Conservation (phyloP, 2,888 invertebrate genomes). For the Dyspetes luteomarginatus region DNA sequence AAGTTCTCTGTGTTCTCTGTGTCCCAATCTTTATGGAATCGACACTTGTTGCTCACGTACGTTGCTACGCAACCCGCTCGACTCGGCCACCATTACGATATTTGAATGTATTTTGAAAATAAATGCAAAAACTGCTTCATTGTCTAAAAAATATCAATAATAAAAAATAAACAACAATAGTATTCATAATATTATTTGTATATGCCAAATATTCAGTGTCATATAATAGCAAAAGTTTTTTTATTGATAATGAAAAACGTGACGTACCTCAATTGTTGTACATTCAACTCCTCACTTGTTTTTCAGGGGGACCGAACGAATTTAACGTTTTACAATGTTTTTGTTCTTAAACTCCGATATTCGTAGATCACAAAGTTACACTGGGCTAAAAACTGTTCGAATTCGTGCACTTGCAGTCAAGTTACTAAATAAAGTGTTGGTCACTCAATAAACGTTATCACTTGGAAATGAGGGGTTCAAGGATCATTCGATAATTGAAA, state of each 20-base stretch:
- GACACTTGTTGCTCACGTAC: conserved; percentile 57
- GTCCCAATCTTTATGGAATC: not conserved
- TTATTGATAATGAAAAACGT: not conserved
- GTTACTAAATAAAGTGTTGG: not conserved
- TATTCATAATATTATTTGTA: no score
- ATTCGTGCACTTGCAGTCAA: not conserved
- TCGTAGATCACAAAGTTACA: not conserved
- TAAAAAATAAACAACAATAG: not conserved
- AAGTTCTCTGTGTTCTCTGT: no score
- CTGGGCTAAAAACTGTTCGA: not conserved
- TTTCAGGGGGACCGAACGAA: not conserved
- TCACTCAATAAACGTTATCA: not conserved
- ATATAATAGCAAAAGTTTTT: no score
- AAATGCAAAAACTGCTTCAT: not conserved
- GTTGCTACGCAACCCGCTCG: conserved; percentile 43
- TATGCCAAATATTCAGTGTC: no score
- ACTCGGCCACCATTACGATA: not conserved
- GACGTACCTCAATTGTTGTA: conserved; percentile 39
- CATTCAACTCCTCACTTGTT: conserved; percentile 14
- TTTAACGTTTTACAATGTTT: not conserved
- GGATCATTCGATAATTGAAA: conserved; percentile 23
- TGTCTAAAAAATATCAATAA: not conserved
- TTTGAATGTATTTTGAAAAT: not conserved
- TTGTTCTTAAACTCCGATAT: not conserved
- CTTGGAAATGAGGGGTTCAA: conserved; percentile 20